Base-by-base conservation (phyloP, 2,797 vertebrate species). In the Manis crassicaudata region DNA sequence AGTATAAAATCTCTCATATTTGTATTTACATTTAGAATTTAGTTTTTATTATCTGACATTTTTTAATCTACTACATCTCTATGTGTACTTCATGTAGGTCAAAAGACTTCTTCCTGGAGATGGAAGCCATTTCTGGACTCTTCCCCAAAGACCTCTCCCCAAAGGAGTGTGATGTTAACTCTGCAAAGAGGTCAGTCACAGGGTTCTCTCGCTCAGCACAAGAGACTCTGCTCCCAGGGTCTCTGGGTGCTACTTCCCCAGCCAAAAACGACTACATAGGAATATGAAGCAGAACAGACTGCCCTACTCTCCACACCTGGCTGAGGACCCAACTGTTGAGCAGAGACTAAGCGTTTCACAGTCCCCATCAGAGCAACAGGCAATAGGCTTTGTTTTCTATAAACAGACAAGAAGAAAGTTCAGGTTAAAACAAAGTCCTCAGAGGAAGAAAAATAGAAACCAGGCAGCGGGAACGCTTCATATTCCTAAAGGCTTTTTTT, bases 401-500 rank as follows among this genome's bases (percentile, higher is more conserved):
- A 98, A 98, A 98, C 98, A 98, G 97, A 94, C 97, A 91, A 98
- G 98, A 97, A 98, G 96, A 98, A 98, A 98, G 95, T 98, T 98
- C 98, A 98, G 95, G 98, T 98, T 98, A 97, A 97, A 98, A 98
- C 96, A 96, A 75, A 97, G 97, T 98, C 98, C 97, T 98, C 93
- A 98, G 98, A 98, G 98, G 97, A 98, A 98, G 97, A 98, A 98
- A 98, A 98, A 98, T 97, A 98, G 98, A 98, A 98, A 98, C 97
- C 79, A 96, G 98, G 98, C 98, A 98, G 97, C 94, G 96, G 97
- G 98, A 98, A 98, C 97, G 98, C 98, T 98, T 98, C 98, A 98
- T 98, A 98, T 98, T 98, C 98, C 98, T 98, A 98, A 98, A 98
- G 98, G 98, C 98, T 98, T 98, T 98, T 40, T 98, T 98, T 98